These are phyloP conservation scores for Zaprionus gabonicus DNA, from an alignment of 1,140 invertebrate species.

Conservation along the genomic window DNA sequence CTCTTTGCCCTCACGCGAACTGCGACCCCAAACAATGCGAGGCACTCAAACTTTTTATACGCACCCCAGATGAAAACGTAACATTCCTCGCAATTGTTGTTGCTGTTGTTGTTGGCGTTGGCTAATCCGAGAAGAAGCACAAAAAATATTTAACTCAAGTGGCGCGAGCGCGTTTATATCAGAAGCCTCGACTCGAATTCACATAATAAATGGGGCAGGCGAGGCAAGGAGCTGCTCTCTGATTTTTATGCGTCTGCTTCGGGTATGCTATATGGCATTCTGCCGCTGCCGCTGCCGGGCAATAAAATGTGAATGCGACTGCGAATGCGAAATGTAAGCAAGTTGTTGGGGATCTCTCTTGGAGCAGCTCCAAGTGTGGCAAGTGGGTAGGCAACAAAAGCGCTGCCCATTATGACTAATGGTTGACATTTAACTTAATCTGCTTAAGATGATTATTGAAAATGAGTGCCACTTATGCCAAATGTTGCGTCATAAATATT, in stretches of 20 bases:
- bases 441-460: conserved; percentile 83
- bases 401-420: conserved; percentile 81
- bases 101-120: conserved; percentile 16
- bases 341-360: conserved; percentile 45
- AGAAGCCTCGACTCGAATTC: conserved; percentile 69
- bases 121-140: conserved; percentile 62
- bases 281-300: conserved; percentile 46
- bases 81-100: conserved; percentile 54
- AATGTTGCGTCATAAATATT: conserved; percentile 83
- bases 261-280: conserved; percentile 31
- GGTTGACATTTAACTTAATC: conserved; percentile 83
- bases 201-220: conserved; percentile 76
- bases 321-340: conserved; percentile 72
- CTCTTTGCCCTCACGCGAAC: not conserved
- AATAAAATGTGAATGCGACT: conserved; percentile 73
- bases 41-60: conserved; percentile 58
- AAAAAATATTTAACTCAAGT: conserved; percentile 65
- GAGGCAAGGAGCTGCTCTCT: conserved; percentile 36
- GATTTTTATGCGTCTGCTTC: conserved; percentile 75
- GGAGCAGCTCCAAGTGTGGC: conserved; percentile 16
- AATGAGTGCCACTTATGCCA: conserved; percentile 82
- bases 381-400: conserved; percentile 52
- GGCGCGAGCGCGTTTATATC: conserved; percentile 67
- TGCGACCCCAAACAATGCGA: conserved; percentile 26
- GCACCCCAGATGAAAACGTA: conserved; percentile 68